phyloP scores from a whole-genome alignment of 2,888 invertebrate species.

The Yponomeuta cagnagella region DNA sequence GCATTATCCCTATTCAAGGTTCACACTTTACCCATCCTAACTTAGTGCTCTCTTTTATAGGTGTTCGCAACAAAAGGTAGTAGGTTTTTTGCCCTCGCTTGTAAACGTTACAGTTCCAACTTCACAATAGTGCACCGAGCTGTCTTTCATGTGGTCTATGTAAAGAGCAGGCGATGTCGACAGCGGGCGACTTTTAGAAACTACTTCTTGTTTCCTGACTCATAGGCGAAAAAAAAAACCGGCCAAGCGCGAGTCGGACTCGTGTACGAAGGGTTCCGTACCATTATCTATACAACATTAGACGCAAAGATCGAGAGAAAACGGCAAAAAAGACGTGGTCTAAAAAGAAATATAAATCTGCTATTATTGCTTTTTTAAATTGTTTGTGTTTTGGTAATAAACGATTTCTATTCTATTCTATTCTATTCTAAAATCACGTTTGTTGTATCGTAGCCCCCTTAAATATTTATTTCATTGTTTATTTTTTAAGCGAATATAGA shows the following conservation, averaged over 20 bases:
- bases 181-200: neutral
- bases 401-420: no score
- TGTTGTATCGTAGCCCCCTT: no score
- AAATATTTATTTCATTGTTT: no score
- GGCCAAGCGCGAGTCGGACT: neutral
- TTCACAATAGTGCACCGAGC: conserved; percentile 2
- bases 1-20: neutral
- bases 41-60: conserved; percentile 12
- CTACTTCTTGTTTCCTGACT: neutral
- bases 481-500: no score
- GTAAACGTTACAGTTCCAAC: conserved; percentile 10
- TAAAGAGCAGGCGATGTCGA: neutral
- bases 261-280: no score
- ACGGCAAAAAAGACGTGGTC: no score
- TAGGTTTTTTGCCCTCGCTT: conserved; percentile 12
- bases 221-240: neutral
- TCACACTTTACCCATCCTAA: neutral
- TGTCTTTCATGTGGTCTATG: neutral
- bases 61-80: conserved; percentile 10
- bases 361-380: no score
- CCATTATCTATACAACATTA: no score
- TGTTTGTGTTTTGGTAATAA: no score
- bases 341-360: no score
- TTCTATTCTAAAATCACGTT: no score
- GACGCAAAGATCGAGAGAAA: no score